Evolutionary conservation across 2,113 vertebrate genomes (phyloP).

Genomic region (Elephas maximus): DNA sequence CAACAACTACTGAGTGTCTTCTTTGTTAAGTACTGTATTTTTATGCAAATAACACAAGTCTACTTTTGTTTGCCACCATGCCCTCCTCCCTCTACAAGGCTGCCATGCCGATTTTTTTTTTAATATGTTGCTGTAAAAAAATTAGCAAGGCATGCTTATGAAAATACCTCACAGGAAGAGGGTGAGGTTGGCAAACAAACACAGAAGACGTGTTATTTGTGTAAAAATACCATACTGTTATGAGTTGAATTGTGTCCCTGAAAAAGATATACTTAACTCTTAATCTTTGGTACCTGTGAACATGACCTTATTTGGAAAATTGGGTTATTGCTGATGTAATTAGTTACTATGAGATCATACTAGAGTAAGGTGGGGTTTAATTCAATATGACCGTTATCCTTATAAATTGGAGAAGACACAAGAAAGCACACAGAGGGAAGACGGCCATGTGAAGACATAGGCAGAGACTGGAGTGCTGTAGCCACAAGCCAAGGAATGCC

Average conservation of each 20-base stretch:
- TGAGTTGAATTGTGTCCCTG: neutral
- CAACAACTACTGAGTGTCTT: neutral
- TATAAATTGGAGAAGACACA: neutral
- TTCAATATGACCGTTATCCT: neutral
- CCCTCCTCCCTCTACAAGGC: no score
- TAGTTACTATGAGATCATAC: neutral
- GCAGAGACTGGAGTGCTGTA: neutral
- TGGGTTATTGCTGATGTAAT: neutral
- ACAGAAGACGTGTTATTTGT: no score
- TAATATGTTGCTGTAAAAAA: no score
- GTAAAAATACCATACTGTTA: neutral
- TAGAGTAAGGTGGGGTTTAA: neutral
- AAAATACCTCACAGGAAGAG: no score
- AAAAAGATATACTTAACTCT: neutral
- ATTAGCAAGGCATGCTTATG: no score
- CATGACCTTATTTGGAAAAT: neutral
- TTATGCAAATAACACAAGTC: no score
- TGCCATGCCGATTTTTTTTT: no score
- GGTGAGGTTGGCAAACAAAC: no score
- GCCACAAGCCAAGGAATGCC: neutral
- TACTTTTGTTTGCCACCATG: no score
- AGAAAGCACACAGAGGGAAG: neutral
- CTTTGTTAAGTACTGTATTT: neutral
- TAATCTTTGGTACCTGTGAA: neutral
- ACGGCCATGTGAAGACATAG: neutral